Evolutionary conservation across 2,113 vertebrate species (phyloP), one percentile per base, ranked within the genome.

Genomic region (Lycaon pictus): DNA sequence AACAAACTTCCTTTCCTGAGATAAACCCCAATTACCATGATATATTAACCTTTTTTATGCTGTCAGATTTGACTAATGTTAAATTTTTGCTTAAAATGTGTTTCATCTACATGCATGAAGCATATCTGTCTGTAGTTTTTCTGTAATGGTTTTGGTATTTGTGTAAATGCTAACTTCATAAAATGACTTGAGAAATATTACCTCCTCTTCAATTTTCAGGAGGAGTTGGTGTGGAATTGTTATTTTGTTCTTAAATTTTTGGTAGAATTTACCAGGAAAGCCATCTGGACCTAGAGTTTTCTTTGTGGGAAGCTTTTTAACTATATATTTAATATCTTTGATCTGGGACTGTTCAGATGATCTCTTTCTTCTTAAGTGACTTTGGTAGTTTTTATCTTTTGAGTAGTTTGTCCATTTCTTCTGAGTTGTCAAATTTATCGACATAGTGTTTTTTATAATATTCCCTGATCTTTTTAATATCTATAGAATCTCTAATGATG

Each of bases 231-330:
- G 4, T n/a, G 74, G 29, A 35, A 35, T 43, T 90, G 35, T 87
- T 58, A 69, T 51, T 95, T 84, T 60, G 48, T 84, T 76, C n/a
- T 77, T 95, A 69, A 22, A 16, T 37, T 53, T 90, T 90, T 85
- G 37, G 72, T 76, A 90, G 35, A 84, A 67, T 32, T 85, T 55
- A 48, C 27, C 58, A 76, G 69, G n/a, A n/a, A 85, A 95, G 79
- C 62, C 88, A 91, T 60, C 87, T 77, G 69, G 69, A 58, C 27
- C 27, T 65, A 22, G n/a, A 76, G 81, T 62, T 86, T 77, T 56
- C 88, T 91, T n/a, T n/a, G 55, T 15, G 20, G 74, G 43, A 15
- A 63, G 32, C 32, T 87, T n/a, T 71, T 55, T 12, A 63, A 43
- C n/a, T n/a, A 56, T 8, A 56, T 74, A 48, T 56, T 56, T 65